Evolutionary conservation across 2,888 invertebrate species (phyloP), one percentile per base, ranked within the genome.

Genomic region (Carpatolechia fugitivella): DNA sequence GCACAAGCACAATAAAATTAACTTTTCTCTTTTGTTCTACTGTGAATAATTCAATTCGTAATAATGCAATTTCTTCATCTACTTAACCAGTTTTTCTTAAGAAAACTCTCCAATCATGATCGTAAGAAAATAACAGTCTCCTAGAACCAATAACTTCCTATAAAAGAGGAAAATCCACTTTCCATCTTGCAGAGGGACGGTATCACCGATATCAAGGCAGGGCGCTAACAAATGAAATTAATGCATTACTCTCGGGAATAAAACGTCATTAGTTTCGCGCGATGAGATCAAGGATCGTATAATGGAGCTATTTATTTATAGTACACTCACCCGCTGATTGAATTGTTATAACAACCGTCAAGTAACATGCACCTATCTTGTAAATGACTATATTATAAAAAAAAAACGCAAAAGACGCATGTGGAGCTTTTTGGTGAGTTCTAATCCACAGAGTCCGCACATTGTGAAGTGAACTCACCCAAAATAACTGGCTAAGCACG

Each of bases 201-300:
- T 72, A 76, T 78, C 77, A 78, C 77, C 84, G 81, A 83, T 84
- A 24, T 24, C 24, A 24, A 24, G 24, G 24, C 24, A 24, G 24
- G 24, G 80, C 76, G 82, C 79, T 80, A 80, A 81, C 82, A 86
- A 89, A 88, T 88, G 83, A 88, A 87, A 87, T 89, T 88, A 89
- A 86, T 86, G 85, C 86, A 85, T 84, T 82, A 76, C 89, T 85
- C 89, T 63, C 65, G 84, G 89, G 83, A 84, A 86, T 87, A 87
- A 86, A 86, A 87, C 82, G 84, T 84, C 85, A 85, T 89, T 88
- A 88, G 85, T 84, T 82, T 78, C 77, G 74, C 76, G 70, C 82
- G 85, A 84, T 85, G 85, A 85, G 85, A 68, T 77, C 72, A 79
- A 56, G 62, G 59, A 50, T 41, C 58, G 24, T 24, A n/a, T 54